Base-by-base conservation (phyloP, 2,888 invertebrate species). In the Ormyrus pomaceus region DNA sequence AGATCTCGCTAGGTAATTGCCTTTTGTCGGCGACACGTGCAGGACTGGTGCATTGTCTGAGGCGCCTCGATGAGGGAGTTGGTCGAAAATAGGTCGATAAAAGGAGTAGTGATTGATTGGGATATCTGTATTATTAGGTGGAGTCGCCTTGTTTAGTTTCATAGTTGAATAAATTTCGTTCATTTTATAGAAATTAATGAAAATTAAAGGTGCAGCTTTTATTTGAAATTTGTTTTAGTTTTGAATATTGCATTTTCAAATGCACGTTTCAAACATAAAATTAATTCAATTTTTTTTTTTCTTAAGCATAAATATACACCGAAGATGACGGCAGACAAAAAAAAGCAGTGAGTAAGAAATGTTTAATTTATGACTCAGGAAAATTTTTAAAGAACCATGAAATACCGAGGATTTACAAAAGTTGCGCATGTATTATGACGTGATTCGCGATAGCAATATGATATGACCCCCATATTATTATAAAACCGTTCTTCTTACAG, bases 391-490 rank as follows among this genome's bases (percentile, higher is more conserved):
- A 51, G 66, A 74, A 74, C 13, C 55, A 13, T 48, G 1, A 55
- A 64, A 64, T 45, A 3, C 45, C 19, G 51, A 45, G n/a, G n/a
- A 72, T 61, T 59, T 8, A 62, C 5, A 72, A 56, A 69, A 62
- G 13, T 19, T 55, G 55, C 50, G n/a, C 48, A 10, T 8, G 10
- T 51, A 51, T 55, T 62, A 13, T 62, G 61, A 56, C 48, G 69
- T 53, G 61, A 59, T 48, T 34, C 11, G 2, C 4, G 61, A 48
- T 55, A 58, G 55, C 55, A 58, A 48, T 19, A 45, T 7, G 65
- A 74, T 74, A 74, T 6, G 19, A 9, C 71, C 72, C 72, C 53
- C 73, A 78, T 78, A 55, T 65, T 9, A 61, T 61, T 53, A 51
- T 48, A 72, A 48, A 48, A 50, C 13, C 68, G 48, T 72, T 46